These are phyloP conservation scores for Drosophila heteroneura DNA, from an alignment of 2,888 invertebrate genomes.

Conservation along the genomic window DNA sequence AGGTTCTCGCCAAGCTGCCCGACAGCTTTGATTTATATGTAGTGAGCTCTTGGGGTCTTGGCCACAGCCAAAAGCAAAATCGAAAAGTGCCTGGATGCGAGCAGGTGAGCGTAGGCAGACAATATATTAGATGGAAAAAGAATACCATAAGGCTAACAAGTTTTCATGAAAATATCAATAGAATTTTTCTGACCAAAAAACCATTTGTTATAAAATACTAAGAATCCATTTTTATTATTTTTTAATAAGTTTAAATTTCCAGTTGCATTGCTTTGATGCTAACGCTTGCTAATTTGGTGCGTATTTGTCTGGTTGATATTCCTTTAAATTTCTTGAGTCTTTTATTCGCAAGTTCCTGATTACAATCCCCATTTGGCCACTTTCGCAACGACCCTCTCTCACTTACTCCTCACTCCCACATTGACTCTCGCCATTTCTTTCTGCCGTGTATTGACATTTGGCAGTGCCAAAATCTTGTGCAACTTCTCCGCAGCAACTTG, in stretches of 20 bases:
- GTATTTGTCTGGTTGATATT: no score
- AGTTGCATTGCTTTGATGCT: background rate
- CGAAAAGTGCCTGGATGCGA: slow-evolving; percentile 13
- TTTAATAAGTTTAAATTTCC: background rate
- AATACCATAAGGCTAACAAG: slow-evolving; percentile 29
- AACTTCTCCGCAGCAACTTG: slow-evolving; percentile 55
- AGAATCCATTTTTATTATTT: background rate
- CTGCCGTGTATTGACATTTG: slow-evolving; percentile 57
- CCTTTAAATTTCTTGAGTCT: background rate
- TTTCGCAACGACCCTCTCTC: slow-evolving; percentile 27
- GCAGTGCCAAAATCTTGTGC: slow-evolving; percentile 65
- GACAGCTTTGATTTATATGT: slow-evolving; percentile 68
- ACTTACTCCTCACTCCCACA: slow-evolving; percentile 1
- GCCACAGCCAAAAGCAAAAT: slow-evolving; percentile 4
- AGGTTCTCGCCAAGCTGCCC: slow-evolving; percentile 57
- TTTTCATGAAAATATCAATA: slow-evolving; percentile 16
- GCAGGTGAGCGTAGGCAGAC: slow-evolving; percentile 48
- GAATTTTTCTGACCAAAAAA: slow-evolving; percentile 12
- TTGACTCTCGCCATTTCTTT: slow-evolving; percentile 13
- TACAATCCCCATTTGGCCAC: slow-evolving; percentile 22
- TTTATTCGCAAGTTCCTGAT: slow-evolving; percentile 9
- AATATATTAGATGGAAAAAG: slow-evolving; percentile 25
- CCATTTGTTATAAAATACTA: slow-evolving; percentile 20
- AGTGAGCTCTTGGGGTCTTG: slow-evolving; percentile 47
- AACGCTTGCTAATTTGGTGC: background rate